Evolutionary conservation across 2,113 vertebrate species (phyloP).

Genomic region (Melanostigma gelatinosum): DNA sequence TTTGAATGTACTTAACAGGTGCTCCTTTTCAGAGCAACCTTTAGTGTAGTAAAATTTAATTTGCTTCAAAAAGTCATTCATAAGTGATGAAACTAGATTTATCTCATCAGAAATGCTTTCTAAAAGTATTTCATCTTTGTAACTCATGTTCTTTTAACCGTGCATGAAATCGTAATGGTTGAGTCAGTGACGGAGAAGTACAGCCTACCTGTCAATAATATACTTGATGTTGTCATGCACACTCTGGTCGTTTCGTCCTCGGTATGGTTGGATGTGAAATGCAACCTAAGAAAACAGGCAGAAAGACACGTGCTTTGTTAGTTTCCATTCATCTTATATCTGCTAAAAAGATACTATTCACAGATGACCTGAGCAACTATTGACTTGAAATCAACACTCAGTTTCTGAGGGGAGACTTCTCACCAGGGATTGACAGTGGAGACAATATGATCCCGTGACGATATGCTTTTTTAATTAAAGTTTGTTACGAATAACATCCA

Average conservation of each 20-base stretch:
- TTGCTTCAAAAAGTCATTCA: slow-evolving; percentile 35
- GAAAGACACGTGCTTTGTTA: slow-evolving; percentile 19
- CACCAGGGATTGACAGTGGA: not conserved
- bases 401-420: not conserved
- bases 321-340: slow-evolving; percentile 30
- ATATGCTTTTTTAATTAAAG: slow-evolving; percentile 7
- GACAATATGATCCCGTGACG: not conserved
- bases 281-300: slow-evolving; percentile 82
- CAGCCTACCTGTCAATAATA: slow-evolving; percentile 89
- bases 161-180: slow-evolving; percentile 57
- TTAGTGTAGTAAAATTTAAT: not conserved
- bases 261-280: slow-evolving; percentile 91
- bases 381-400: slow-evolving; percentile 12
- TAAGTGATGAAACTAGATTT: slow-evolving; percentile 15
- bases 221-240: slow-evolving; percentile 93
- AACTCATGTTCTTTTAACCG: slow-evolving; percentile 31
- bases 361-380: slow-evolving; percentile 15
- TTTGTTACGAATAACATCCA: slow-evolving; percentile 7
- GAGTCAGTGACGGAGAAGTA: slow-evolving; percentile 9
- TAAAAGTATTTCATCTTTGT: slow-evolving; percentile 41
- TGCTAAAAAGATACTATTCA: slow-evolving; percentile 21
- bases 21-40: slow-evolving; percentile 1
- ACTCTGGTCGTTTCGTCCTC: slow-evolving; percentile 88
- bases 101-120: slow-evolving; percentile 45
- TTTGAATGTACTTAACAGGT: not conserved